Evolutionary conservation across 2,888 invertebrate species (phyloP).

Genomic region (Drosophila tanythrix): DNA sequence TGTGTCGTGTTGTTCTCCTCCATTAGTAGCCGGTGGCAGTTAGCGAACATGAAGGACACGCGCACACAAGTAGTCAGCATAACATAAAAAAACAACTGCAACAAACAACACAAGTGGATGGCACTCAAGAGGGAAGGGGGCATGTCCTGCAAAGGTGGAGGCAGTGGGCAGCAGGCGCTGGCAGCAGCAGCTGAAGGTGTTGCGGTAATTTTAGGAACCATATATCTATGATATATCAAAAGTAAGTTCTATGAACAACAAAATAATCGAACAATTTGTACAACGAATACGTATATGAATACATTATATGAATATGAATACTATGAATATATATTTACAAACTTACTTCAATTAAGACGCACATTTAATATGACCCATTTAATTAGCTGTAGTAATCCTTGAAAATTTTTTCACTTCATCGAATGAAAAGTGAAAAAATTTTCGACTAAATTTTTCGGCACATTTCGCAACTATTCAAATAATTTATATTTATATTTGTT

Average conservation of each 20-base stretch:
- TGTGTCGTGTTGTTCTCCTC: constrained; percentile 4
- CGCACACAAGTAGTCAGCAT: neutral
- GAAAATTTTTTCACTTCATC: constrained; percentile 76
- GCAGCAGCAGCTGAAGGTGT: constrained; percentile 79
- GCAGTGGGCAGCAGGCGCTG: constrained; percentile 17
- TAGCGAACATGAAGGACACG: constrained; percentile 53
- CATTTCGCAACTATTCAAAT: constrained; percentile 17
- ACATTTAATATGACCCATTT: constrained; percentile 17
- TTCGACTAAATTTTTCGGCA: constrained; percentile 54
- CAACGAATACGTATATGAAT: constrained; percentile 44
- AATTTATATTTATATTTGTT: constrained; percentile 31
- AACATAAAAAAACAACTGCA: constrained; percentile 8
- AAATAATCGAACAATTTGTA: constrained; percentile 69
- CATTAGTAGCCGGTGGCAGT: constrained; percentile 54
- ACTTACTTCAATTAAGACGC: constrained; percentile 5
- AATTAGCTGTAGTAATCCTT: constrained; percentile 56
- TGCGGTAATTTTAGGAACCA: constrained; percentile 94
- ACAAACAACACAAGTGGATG: neutral
- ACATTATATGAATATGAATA: constrained; percentile 16
- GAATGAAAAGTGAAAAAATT: constrained; percentile 70
- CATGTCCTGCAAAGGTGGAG: constrained; percentile 3
- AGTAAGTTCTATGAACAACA: constrained; percentile 97
- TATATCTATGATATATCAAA: constrained; percentile 99
- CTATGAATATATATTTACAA: neutral
- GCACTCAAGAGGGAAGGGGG: neutral